Evolutionary conservation across 2,888 invertebrate species (phyloP).

Genomic region (Crioceris asparagi): DNA sequence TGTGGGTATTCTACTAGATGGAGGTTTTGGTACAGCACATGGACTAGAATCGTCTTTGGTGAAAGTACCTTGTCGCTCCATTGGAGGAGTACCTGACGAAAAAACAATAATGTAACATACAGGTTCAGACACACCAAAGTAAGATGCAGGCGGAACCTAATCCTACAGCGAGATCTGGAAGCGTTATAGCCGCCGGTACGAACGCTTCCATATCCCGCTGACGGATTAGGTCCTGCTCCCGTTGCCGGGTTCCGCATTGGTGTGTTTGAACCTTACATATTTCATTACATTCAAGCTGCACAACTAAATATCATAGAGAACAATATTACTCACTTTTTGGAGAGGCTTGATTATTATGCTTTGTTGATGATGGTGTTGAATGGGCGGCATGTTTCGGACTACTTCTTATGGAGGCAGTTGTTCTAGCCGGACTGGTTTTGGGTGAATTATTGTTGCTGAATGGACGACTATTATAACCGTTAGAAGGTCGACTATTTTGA

Average conservation of each 20-base stretch:
- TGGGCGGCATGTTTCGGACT: slow-evolving; percentile 17
- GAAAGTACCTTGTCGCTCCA: slow-evolving; percentile 84
- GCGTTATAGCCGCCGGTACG: too few relatives aligned
- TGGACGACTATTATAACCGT: slow-evolving; percentile 22
- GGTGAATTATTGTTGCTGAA: slow-evolving; percentile 16
- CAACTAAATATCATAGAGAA: too few relatives aligned
- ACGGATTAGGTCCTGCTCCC: too few relatives aligned
- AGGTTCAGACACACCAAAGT: not conserved
- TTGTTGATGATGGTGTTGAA: slow-evolving; percentile 4
- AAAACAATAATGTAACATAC: not conserved
- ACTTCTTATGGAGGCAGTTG: slow-evolving; percentile 11
- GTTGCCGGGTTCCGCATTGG: too few relatives aligned
- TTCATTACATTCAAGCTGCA: too few relatives aligned
- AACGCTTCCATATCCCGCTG: too few relatives aligned
- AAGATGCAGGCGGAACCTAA: too few relatives aligned
- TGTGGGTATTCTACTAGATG: slow-evolving; percentile 22
- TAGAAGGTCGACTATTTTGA: slow-evolving; percentile 15
- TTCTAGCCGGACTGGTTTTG: slow-evolving; percentile 21
- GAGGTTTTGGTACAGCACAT: slow-evolving; percentile 22
- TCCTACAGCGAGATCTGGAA: too few relatives aligned
- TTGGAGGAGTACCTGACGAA: slow-evolving; percentile 34
- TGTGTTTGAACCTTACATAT: too few relatives aligned
- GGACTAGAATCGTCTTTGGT: slow-evolving; percentile 70
- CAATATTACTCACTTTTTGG: slow-evolving; percentile 5
- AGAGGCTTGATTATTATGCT: slow-evolving; percentile 6